These are phyloP conservation scores for Heliconius erato DNA, from an alignment of 2,888 invertebrate genomes.

Conservation along the genomic window DNA sequence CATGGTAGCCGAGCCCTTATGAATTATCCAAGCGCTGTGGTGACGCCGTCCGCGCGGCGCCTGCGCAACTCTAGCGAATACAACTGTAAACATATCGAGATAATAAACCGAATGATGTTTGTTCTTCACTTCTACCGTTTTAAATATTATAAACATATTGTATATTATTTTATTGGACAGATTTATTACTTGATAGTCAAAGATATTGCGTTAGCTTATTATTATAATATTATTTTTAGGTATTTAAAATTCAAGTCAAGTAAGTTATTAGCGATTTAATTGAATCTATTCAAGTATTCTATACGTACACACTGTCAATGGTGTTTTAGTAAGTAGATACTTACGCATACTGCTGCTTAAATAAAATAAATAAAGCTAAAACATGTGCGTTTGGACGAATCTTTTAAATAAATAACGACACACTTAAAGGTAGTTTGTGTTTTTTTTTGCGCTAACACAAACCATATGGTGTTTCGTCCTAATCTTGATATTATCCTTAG, in stretches of 20 bases:
- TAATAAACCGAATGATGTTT: slow-evolving; percentile 61
- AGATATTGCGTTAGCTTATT: not conserved
- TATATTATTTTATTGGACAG: slow-evolving; percentile 3
- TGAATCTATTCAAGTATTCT: slow-evolving; percentile 44
- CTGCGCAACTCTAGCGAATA: slow-evolving; percentile 62
- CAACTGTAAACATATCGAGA: slow-evolving; percentile 70
- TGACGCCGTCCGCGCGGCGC: slow-evolving; percentile 70
- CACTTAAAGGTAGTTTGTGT: slow-evolving; percentile 10
- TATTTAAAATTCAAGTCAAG: slow-evolving; percentile 44
- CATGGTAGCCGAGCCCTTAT: slow-evolving; percentile 67
- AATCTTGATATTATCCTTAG: slow-evolving; percentile 14
- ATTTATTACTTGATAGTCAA: slow-evolving; percentile 9
- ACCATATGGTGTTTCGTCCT: slow-evolving; percentile 24
- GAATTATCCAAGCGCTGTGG: slow-evolving; percentile 80
- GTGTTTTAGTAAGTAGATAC: slow-evolving; percentile 16
- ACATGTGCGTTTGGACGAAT: slow-evolving; percentile 5
- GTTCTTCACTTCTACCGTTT: slow-evolving; percentile 32
- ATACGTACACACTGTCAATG: slow-evolving; percentile 28
- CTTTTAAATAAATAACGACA: slow-evolving; percentile 17
- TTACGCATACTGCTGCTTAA: slow-evolving; percentile 17
- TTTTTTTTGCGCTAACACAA: slow-evolving; percentile 17
- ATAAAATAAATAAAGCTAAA: slow-evolving; percentile 11
- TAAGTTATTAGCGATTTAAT: slow-evolving; percentile 49
- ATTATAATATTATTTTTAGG: not conserved
- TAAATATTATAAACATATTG: slow-evolving; percentile 22